Conservation (phyloP, 2,797 vertebrate species). For the Nannoperca australis region DNA sequence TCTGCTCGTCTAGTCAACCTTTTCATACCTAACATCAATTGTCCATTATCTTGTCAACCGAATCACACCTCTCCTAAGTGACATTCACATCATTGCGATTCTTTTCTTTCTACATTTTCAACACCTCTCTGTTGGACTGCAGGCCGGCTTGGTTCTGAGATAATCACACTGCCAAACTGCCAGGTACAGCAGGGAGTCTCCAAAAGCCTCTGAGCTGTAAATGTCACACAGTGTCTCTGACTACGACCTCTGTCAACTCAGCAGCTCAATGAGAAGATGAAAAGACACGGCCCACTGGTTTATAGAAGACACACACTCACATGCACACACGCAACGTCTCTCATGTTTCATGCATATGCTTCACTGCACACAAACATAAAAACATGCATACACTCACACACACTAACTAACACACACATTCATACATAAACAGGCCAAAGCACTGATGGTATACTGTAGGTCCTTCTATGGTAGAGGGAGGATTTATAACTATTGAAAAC, state of each 20-base stretch:
- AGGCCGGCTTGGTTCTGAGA: constrained; percentile 32
- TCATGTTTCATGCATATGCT: background rate
- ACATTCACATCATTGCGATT: constrained; percentile 30
- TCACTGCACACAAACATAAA: constrained; percentile 7
- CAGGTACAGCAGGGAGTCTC: constrained; percentile 61
- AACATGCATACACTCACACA: background rate
- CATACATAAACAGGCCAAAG: background rate
- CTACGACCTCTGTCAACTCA: constrained; percentile 64
- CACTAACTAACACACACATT: background rate
- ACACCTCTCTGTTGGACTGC: constrained; percentile 17
- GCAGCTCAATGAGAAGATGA: constrained; percentile 39
- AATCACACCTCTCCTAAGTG: constrained; percentile 13
- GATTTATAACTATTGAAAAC: background rate
- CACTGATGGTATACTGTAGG: background rate
- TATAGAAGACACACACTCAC: constrained; percentile 10
- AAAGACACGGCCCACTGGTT: constrained; percentile 50
- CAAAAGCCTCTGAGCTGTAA: constrained; percentile 66
- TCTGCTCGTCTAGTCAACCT: constrained; percentile 21
- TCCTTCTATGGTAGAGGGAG: background rate
- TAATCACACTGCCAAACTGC: constrained; percentile 53
- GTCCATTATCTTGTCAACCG: constrained; percentile 20
- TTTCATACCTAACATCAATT: constrained; percentile 11
- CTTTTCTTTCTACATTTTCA: constrained; percentile 39
- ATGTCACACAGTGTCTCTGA: constrained; percentile 66
- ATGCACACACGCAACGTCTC: constrained; percentile 1